phyloP scores from a whole-genome alignment of 2,113 vertebrate genomes.

The Micronycteris hirsuta region DNA sequence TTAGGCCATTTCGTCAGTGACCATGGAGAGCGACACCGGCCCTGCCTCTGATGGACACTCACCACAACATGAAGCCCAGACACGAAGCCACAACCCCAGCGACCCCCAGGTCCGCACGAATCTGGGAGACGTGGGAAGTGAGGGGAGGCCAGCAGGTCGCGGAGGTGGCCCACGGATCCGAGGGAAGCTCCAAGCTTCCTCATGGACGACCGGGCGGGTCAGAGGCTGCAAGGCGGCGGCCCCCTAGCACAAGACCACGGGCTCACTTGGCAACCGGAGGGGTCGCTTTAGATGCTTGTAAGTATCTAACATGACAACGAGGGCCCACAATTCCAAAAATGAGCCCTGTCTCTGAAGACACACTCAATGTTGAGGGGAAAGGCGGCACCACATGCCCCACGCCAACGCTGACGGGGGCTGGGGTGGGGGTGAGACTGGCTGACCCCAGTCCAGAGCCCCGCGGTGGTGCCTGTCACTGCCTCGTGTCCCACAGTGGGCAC shows the following conservation, averaged over 20 bases:
- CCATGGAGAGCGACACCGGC: not conserved
- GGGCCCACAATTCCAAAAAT: not conserved
- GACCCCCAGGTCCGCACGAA: not conserved
- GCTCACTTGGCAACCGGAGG: not conserved
- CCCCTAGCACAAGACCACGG: not conserved
- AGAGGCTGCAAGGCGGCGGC: fast-evolving
- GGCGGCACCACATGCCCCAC: fast-evolving
- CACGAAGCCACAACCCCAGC: not conserved
- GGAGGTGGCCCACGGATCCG: too few species aligned
- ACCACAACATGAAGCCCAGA: fast-evolving
- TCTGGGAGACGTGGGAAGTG: fast-evolving
- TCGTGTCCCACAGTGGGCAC: too few species aligned
- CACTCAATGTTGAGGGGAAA: not conserved
- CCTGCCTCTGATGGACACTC: not conserved
- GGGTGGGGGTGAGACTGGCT: not conserved
- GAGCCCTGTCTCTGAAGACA: not conserved
- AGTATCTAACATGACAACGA: too few species aligned
- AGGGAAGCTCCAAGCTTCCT: not conserved
- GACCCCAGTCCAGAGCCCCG: too few species aligned
- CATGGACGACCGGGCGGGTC: too few species aligned
- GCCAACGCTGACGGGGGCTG: fast-evolving
- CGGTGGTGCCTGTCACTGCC: too few species aligned
- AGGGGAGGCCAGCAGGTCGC: fast-evolving
- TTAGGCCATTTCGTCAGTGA: not conserved
- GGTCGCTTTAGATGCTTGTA: fast-evolving